Base-by-base conservation (phyloP, 2,797 vertebrate species). In the Nannoperca australis region DNA sequence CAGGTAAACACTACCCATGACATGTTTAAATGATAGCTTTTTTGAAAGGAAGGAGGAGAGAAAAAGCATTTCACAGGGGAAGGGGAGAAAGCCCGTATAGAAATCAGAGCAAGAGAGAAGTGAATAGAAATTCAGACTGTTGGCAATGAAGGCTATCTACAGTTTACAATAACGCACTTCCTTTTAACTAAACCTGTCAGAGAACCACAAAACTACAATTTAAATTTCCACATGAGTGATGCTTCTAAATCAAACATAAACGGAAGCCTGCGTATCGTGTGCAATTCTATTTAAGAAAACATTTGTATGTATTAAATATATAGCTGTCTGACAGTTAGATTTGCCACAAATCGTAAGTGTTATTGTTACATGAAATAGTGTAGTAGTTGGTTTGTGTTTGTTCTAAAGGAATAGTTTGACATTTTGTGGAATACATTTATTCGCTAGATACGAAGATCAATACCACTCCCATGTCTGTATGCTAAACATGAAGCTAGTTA, bases 1-100 rank as follows among this genome's bases (percentile, higher is more conserved):
- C 94, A 94, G 95, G 95, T 95, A 95, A 95, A 95, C 94, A 95
- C 87, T 61, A 75, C 62, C 88, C 90, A 90, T 92, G 94, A 94
- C 94, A 92, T 90, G 86, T 94, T 94, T 88, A 90, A 95, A 94
- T 92, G 93, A 93, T 88, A 88, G 88, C 81, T 89, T 86, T 81
- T 87, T 91, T 74, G 5, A 32, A 68, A 75, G 54, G 65, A 87
- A 69, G 53, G 47, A 44, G 50, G 50, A 69, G 17, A 13, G 27
- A 58, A 58, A 58, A 69, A 62, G 70, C 80, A 79, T 83, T 87
- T 84, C 61, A 73, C 54, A 66, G 60, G 69, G 80, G 84, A 84
- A 74, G 64, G 62, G 88, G 71, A 84, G 73, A 84, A 63, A 82
- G 75, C 56, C 73, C 74, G 79, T 38, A 60, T 32, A 74, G 78